Evolutionary conservation across 2,797 vertebrate genomes (phyloP).

Genomic region (Myiotriccus ornatus): DNA sequence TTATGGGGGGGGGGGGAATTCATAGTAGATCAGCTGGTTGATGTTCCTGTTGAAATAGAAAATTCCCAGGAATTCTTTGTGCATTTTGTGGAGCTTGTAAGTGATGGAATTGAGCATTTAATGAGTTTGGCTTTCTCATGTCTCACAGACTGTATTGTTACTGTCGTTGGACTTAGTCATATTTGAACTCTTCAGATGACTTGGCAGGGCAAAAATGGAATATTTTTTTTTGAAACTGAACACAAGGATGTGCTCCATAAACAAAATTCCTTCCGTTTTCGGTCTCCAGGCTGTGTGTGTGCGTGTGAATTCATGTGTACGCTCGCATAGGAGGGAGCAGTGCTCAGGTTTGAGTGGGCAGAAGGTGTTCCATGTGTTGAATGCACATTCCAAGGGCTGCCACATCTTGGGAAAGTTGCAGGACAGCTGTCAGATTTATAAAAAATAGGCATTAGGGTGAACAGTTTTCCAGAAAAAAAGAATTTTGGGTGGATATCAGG

Average conservation of each 20-base stretch:
- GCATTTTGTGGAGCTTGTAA: background rate
- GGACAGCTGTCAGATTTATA: background rate
- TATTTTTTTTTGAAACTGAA: background rate
- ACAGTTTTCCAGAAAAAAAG: background rate
- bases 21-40: background rate
- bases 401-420: background rate
- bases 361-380: background rate
- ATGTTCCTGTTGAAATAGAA: background rate
- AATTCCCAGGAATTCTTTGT: background rate
- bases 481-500: background rate
- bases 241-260: background rate
- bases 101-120: background rate
- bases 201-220: background rate
- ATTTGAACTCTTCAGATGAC: background rate
- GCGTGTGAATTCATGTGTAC: fast-evolving
- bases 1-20: background rate
- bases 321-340: fast-evolving
- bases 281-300: background rate
- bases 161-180: background rate
- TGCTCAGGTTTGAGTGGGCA: fast-evolving
- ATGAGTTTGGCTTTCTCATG: background rate
- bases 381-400: background rate
- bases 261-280: background rate
- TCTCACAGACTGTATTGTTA: background rate
- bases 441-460: background rate